Conservation (phyloP, 2,888 invertebrate species). For the Eilema griseolum region DNA sequence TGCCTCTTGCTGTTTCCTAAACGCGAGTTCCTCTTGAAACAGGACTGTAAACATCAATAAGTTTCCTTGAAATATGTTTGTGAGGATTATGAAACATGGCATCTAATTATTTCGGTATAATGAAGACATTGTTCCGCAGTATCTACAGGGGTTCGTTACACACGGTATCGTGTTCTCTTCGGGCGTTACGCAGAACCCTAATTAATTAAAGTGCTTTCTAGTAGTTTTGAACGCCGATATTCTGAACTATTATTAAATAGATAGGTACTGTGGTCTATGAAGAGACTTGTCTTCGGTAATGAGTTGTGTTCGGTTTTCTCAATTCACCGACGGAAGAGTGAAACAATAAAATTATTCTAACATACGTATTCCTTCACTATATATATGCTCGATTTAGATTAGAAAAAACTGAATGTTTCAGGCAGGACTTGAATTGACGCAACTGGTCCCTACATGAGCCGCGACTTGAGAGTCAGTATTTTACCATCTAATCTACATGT, state of each 20-base stretch:
- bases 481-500: too few species aligned
- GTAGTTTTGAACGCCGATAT: constrained; percentile 27
- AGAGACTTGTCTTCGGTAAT: background rate
- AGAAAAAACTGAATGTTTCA: too few species aligned
- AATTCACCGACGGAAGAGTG: too few species aligned
- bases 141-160: constrained; percentile 25
- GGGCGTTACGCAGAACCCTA: constrained; percentile 31
- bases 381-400: too few species aligned
- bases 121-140: constrained; percentile 1
- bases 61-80: constrained; percentile 11
- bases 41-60: constrained; percentile 2
- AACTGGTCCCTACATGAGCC: too few species aligned
- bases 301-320: too few species aligned
- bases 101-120: constrained; percentile 13
- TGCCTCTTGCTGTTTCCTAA: background rate
- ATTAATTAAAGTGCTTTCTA: constrained; percentile 51
- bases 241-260: background rate
- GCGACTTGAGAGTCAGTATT: too few species aligned
- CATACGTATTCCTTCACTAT: too few species aligned
- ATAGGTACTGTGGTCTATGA: background rate
- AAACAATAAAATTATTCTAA: too few species aligned
- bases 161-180: constrained; percentile 28
- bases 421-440: too few species aligned
- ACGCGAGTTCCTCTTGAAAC: background rate
- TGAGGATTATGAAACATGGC: background rate